phyloP scores from a whole-genome alignment of 2,797 vertebrate species.

The Cygnus olor region DNA sequence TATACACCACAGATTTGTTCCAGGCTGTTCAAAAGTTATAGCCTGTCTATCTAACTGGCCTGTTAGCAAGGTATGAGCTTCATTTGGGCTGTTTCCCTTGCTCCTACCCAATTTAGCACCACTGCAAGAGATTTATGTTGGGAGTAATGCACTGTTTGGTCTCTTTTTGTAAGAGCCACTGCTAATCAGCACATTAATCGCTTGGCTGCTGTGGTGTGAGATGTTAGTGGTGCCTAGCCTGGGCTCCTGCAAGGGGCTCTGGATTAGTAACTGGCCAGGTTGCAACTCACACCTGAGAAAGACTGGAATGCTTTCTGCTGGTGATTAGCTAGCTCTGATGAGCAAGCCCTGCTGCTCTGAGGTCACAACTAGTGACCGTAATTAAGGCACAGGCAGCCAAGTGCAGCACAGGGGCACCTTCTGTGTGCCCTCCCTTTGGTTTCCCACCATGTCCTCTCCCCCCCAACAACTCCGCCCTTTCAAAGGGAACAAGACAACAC shows the following conservation, averaged over 20 bases:
- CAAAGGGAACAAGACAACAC: not conserved
- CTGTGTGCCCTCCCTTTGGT: not conserved
- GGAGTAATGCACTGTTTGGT: constrained; percentile 27
- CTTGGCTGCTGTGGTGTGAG: not conserved
- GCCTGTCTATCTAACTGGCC: constrained; percentile 41
- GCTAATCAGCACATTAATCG: constrained; percentile 70
- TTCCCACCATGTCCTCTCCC: not conserved
- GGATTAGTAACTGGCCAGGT: not conserved
- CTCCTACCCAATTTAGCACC: constrained; percentile 42
- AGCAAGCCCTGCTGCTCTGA: not conserved
- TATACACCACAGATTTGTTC: constrained; percentile 48
- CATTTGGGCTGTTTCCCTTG: constrained; percentile 37
- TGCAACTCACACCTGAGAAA: not conserved
- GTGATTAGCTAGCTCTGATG: not conserved
- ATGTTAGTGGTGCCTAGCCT: not conserved
- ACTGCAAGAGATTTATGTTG: constrained; percentile 45
- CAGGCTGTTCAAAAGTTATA: constrained; percentile 50
- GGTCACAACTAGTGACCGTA: not conserved
- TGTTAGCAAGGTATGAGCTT: constrained; percentile 54
- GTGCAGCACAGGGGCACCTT: not conserved
- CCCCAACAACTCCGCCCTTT: not conserved
- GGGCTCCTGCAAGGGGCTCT: not conserved
- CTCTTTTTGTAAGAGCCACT: constrained; percentile 47
- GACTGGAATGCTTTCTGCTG: not conserved
- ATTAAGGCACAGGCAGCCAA: not conserved